Evolutionary conservation across 2,113 vertebrate genomes (phyloP).

Genomic region (Tringa solitaria): DNA sequence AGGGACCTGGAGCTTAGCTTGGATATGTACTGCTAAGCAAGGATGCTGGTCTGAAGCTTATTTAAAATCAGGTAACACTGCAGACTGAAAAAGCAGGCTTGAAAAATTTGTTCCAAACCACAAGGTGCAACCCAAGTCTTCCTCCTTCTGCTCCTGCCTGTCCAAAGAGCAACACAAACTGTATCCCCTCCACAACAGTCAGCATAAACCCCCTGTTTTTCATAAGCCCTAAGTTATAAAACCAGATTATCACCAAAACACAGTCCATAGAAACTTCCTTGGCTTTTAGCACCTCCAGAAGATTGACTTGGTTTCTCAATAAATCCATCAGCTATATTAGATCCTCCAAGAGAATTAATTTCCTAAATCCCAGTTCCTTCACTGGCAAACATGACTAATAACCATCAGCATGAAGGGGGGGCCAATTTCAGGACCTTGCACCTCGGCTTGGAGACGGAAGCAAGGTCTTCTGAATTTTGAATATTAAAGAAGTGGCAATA

Average conservation of each 20-base stretch:
- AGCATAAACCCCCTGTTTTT: background rate
- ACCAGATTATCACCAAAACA: background rate
- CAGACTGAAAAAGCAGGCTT: background rate
- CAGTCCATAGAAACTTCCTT: background rate
- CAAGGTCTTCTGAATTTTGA: background rate
- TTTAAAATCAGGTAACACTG: background rate
- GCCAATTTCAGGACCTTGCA: background rate
- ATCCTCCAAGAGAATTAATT: background rate
- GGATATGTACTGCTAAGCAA: background rate
- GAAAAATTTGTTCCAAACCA: background rate
- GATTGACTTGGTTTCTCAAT: background rate
- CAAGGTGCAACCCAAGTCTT: background rate
- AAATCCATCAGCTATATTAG: background rate
- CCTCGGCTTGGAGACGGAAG: background rate
- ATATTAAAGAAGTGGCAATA: background rate
- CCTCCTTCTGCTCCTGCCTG: background rate
- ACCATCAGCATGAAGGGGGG: background rate
- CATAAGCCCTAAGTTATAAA: background rate
- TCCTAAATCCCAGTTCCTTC: background rate
- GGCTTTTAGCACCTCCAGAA: background rate
- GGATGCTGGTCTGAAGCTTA: background rate
- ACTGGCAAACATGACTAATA: background rate
- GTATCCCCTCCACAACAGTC: background rate
- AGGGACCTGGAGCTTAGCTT: background rate
- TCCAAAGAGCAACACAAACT: background rate